Conservation (phyloP, 2,888 invertebrate genomes). For the Eupithecia dodoneata region DNA sequence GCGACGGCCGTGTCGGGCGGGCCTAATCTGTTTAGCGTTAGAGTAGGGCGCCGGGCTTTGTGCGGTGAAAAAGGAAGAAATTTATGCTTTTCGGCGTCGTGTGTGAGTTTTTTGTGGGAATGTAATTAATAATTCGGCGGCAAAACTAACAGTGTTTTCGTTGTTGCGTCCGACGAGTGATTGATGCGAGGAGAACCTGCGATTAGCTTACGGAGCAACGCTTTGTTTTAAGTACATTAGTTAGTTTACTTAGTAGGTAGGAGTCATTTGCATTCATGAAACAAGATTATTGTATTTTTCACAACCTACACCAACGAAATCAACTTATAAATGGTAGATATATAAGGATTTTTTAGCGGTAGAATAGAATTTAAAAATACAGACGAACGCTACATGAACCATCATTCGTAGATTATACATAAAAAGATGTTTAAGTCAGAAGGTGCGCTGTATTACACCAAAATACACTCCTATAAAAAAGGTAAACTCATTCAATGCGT, state of each 20-base stretch:
- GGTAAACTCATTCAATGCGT: too few species aligned
- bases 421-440: too few species aligned
- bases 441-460: too few species aligned
- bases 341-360: neutral
- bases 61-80: conserved; percentile 83
- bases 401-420: neutral
- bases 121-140: conserved; percentile 85
- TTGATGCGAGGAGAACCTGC: conserved; percentile 70
- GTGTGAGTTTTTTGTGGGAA: conserved; percentile 82
- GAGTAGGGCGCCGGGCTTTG: conserved; percentile 78
- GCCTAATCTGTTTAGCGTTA: conserved; percentile 82
- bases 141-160: conserved; percentile 85
- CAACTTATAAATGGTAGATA: neutral
- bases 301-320: neutral
- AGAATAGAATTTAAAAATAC: neutral
- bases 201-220: conserved; percentile 59
- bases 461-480: too few species aligned
- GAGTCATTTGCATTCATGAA: conserved; percentile 13
- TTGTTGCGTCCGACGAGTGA: conserved; percentile 72
- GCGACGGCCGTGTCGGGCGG: conserved; percentile 79
- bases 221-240: conserved; percentile 40
- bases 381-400: neutral
- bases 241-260: conserved; percentile 24
- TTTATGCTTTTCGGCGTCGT: conserved; percentile 83
- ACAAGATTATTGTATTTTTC: neutral